phyloP scores from a whole-genome alignment of 2,888 invertebrate species.

The Hirtodrosophila alboralis region DNA sequence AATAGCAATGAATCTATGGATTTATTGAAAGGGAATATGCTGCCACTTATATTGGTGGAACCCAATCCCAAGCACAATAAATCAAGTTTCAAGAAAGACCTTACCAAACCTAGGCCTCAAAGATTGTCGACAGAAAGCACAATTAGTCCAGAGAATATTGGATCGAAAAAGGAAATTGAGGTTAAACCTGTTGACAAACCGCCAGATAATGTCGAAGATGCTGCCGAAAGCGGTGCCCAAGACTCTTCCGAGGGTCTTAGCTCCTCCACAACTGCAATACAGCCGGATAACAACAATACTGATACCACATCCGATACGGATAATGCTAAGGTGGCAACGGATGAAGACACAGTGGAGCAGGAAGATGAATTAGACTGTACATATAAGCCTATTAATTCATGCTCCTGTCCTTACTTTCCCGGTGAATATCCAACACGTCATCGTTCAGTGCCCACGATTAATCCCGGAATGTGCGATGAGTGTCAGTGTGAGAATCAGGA shows the following conservation, averaged over 20 bases:
- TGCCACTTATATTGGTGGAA: slow-evolving; percentile 28
- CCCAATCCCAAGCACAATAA: not conserved
- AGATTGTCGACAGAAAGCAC: not conserved
- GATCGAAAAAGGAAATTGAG: too few relatives aligned
- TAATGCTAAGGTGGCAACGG: not conserved
- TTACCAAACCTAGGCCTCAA: not conserved
- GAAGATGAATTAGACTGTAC: not conserved
- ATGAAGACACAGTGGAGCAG: not conserved
- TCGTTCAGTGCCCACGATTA: not conserved
- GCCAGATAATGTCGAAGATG: too few relatives aligned
- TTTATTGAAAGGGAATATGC: not conserved
- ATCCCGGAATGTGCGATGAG: slow-evolving; percentile 10
- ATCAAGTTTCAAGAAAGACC: too few relatives aligned
- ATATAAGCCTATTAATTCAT: not conserved
- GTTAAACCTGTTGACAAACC: too few relatives aligned
- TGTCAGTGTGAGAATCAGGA: not conserved
- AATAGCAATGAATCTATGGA: not conserved
- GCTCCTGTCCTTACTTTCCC: slow-evolving; percentile 14
- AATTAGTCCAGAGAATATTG: too few relatives aligned
- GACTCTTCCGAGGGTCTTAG: too few relatives aligned
- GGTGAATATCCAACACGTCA: slow-evolving; percentile 26
- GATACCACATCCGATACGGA: not conserved
- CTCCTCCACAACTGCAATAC: too few relatives aligned
- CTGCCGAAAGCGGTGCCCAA: too few relatives aligned
- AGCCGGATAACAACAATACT: too few relatives aligned